A percentile compares a stretch with the other conserved stretches of the same genome.
Evolutionary conservation across 2,113 vertebrate genomes (phyloP).

Genomic region (Numida meleagris): DNA sequence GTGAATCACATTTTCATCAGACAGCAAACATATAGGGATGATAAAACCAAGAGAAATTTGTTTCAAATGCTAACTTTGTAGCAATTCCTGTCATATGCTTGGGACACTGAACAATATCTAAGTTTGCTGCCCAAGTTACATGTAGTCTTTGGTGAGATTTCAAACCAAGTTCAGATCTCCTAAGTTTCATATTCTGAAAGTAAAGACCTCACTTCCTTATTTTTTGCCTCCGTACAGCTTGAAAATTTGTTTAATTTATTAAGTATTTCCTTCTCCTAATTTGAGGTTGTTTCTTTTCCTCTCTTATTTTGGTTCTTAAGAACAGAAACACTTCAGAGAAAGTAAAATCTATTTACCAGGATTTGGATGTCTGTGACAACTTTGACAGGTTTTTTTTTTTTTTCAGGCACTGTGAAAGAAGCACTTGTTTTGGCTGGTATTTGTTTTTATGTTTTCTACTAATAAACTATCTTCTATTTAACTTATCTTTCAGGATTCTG

Average conservation of each 20-base stretch:
- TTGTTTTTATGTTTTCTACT: conserved; percentile 56
- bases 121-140: neutral
- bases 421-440: conserved; percentile 10
- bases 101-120: neutral
- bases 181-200: neutral
- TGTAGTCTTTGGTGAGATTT: neutral
- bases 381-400: conserved; percentile 45
- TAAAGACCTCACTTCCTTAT: neutral
- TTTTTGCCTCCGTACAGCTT: neutral
- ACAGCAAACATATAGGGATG: neutral
- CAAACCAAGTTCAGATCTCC: neutral
- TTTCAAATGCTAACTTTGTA: neutral
- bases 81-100: neutral
- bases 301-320: neutral
- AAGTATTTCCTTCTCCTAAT: neutral
- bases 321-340: neutral
- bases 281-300: neutral
- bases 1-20: neutral
- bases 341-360: neutral
- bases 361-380: conserved; percentile 5
- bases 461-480: conserved; percentile 21
- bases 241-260: neutral
- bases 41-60: neutral
- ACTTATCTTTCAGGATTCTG: conserved; percentile 22
- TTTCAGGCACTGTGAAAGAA: neutral